Percentiles rank a stretch among this genome's conserved stretches.
These are phyloP conservation scores for Odontothrips loti DNA, from an alignment of 2,888 invertebrate genomes.

Conservation along the genomic window DNA sequence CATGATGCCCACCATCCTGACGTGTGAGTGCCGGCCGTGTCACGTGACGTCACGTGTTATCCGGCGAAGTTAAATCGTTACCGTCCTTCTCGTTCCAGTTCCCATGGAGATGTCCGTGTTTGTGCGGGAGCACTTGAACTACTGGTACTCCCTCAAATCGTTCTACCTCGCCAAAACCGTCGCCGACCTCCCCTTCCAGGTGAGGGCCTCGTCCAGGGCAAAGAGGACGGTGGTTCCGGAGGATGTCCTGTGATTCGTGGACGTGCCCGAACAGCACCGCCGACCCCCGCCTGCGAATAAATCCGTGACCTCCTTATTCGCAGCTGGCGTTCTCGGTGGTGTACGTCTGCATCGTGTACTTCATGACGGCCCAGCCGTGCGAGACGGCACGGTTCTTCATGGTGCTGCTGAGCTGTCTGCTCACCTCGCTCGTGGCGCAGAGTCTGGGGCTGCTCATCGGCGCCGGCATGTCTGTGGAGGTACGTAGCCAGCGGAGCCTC, in stretches of 20 bases:
- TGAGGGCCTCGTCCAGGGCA: conserved; percentile 44
- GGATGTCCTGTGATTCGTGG: too few relatives aligned
- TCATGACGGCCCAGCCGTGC: conserved; percentile 93
- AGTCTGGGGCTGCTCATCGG: conserved; percentile 88
- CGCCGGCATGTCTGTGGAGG: conserved; percentile 83
- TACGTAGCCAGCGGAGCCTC: conserved; percentile 42
- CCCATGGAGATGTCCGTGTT: conserved; percentile 94
- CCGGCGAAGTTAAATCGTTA: not conserved
- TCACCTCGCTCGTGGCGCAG: conserved; percentile 87
- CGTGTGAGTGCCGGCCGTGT: conserved; percentile 68
- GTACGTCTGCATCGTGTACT: conserved; percentile 87
- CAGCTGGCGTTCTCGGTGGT: conserved; percentile 82
- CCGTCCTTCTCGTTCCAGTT: conserved; percentile 58
- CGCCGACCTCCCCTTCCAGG: conserved; percentile 94
- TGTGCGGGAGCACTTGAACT: conserved; percentile 90
- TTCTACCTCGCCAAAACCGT: conserved; percentile 96
- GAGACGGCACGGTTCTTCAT: conserved; percentile 76
- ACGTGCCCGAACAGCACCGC: too few relatives aligned
- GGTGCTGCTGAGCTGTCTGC: conserved; percentile 69
- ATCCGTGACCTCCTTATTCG: conserved; percentile 44
- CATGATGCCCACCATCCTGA: conserved; percentile 97
- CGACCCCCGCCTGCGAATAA: too few relatives aligned
- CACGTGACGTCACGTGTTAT: not conserved
- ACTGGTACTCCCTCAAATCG: conserved; percentile 95
- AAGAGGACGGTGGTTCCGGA: not conserved